Conservation (phyloP, 1,140 invertebrate genomes). For the Drosophila bocki region DNA sequence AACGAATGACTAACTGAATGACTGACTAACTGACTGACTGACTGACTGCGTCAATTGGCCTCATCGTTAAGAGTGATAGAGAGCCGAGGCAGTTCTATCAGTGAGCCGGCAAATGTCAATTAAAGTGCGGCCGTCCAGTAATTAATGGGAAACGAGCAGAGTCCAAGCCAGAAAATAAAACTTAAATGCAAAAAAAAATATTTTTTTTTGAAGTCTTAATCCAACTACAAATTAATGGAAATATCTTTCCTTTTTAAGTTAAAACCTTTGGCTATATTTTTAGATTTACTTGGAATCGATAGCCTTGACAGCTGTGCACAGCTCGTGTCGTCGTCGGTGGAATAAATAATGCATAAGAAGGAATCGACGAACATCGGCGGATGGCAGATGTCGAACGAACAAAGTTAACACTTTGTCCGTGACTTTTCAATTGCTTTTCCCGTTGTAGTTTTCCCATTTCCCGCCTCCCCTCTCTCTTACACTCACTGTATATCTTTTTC, state of each 20-base stretch:
- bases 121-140: constrained; percentile 41
- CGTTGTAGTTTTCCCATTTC: constrained; percentile 20
- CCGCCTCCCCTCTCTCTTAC: background rate
- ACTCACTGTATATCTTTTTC: constrained; percentile 15
- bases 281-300: constrained; percentile 26
- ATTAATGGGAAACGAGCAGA: constrained; percentile 42
- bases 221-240: background rate
- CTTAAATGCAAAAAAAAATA: background rate
- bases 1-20: constrained; percentile 20
- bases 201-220: background rate
- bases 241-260: background rate
- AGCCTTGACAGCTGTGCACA: constrained; percentile 31
- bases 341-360: constrained; percentile 26
- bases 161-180: constrained; percentile 14
- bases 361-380: constrained; percentile 17
- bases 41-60: constrained; percentile 36
- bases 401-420: constrained; percentile 35
- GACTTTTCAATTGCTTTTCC: constrained; percentile 41
- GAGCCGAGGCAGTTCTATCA: constrained; percentile 31
- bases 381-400: constrained; percentile 21
- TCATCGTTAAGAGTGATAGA: constrained; percentile 29
- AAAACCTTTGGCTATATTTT: constrained; percentile 27
- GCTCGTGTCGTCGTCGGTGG: constrained; percentile 12
- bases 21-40: constrained; percentile 1
- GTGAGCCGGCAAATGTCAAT: constrained; percentile 39